phyloP scores from a whole-genome alignment of 2,888 invertebrate species.

The Parasteatoda lunata region DNA sequence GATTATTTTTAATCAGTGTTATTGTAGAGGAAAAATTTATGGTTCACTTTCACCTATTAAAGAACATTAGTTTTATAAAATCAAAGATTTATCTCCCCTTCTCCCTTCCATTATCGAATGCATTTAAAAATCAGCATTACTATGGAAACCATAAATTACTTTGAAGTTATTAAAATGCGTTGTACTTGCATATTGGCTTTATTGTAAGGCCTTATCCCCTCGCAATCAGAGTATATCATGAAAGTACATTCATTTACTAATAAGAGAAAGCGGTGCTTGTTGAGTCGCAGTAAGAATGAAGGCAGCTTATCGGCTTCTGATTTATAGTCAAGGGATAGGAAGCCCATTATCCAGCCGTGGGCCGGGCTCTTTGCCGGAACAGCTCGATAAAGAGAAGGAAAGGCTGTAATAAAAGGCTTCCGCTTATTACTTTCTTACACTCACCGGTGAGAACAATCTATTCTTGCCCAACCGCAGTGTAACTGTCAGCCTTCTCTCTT shows the following conservation, averaged over 20 bases:
- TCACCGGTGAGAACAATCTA: slow-evolving; percentile 36
- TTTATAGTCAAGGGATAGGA: slow-evolving; percentile 59
- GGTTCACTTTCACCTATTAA: not conserved
- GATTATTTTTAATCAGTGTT: no score
- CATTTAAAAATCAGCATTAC: not conserved
- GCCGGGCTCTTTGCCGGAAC: slow-evolving; percentile 56
- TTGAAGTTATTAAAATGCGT: not conserved
- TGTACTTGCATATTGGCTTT: not conserved
- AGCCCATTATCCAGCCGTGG: slow-evolving; percentile 57
- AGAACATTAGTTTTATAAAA: not conserved
- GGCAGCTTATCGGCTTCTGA: slow-evolving; percentile 57
- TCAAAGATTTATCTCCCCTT: not conserved
- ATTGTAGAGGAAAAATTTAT: not conserved
- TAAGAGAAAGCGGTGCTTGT: slow-evolving; percentile 23
- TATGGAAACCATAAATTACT: not conserved
- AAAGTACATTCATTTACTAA: slow-evolving; percentile 52
- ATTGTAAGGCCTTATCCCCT: slow-evolving; percentile 22
- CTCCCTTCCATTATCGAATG: not conserved
- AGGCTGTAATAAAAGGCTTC: slow-evolving; percentile 58
- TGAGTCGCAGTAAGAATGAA: slow-evolving; percentile 35
- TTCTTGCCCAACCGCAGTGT: slow-evolving; percentile 24
- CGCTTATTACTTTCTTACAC: slow-evolving; percentile 59
- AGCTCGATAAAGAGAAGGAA: slow-evolving; percentile 65
- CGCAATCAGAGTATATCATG: slow-evolving; percentile 39
- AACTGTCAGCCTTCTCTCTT: not conserved